Evolutionary conservation across 2,888 invertebrate genomes (phyloP).

Genomic region (Drosophila monieri): DNA sequence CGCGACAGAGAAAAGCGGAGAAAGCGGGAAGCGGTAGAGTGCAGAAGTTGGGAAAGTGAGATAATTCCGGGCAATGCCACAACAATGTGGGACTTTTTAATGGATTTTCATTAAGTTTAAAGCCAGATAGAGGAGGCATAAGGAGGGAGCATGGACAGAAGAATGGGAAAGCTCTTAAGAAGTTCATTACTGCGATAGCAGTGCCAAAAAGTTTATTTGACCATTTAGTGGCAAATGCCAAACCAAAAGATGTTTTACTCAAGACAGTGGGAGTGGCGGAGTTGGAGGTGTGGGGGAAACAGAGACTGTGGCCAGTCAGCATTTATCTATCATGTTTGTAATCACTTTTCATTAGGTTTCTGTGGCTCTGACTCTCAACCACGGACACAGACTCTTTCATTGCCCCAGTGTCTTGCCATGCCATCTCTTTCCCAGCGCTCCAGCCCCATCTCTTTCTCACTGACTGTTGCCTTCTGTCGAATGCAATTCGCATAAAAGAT

Average conservation of each 20-base stretch:
- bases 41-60: conserved; percentile 21
- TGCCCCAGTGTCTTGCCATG: not conserved
- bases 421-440: not conserved
- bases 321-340: conserved; percentile 80
- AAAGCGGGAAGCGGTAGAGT: conserved; percentile 5
- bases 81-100: conserved; percentile 77
- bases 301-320: conserved; percentile 42
- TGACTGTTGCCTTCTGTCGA: conserved; percentile 60
- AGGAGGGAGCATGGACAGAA: conserved; percentile 18
- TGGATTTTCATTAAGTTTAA: conserved; percentile 75
- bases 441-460: not conserved
- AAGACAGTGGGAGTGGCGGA: conserved; percentile 40
- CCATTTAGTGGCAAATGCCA: conserved; percentile 71
- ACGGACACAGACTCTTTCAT: conserved; percentile 3
- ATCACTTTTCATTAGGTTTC: conserved; percentile 79
- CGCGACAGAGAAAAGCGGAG: conserved; percentile 34
- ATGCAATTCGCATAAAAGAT: conserved; percentile 79
- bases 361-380: conserved; percentile 50
- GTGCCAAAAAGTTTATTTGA: conserved; percentile 78
- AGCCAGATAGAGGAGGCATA: conserved; percentile 17
- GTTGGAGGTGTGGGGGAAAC: not conserved
- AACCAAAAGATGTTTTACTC: conserved; percentile 70
- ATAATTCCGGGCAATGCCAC: conserved; percentile 40
- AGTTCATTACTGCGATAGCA: conserved; percentile 75
- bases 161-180: conserved; percentile 74